Percentiles rank a stretch among this genome's conserved stretches.
phyloP scores from a whole-genome alignment of 2,797 vertebrate genomes.

The Melanotaenia parkinsoni region DNA sequence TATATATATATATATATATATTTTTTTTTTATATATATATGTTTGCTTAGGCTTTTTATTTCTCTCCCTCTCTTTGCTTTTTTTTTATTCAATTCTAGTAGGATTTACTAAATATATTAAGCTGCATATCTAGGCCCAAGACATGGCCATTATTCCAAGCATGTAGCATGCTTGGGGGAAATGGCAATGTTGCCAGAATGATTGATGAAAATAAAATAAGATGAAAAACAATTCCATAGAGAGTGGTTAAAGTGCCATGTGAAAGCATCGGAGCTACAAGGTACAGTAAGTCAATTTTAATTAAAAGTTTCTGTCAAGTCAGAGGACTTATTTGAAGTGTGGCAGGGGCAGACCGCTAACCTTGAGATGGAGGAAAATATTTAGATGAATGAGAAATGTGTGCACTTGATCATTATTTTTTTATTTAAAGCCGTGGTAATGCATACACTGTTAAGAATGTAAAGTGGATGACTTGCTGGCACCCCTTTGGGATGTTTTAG shows the following conservation, averaged over 20 bases:
- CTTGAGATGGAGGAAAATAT: conserved; percentile 5
- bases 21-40: conserved; percentile 2
- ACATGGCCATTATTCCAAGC: conserved; percentile 26
- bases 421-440: not conserved
- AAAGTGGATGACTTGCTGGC: no score
- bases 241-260: conserved; percentile 34
- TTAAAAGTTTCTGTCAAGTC: conserved; percentile 52
- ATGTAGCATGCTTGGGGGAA: conserved; percentile 21
- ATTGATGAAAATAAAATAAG: conserved; percentile 54
- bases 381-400: not conserved
- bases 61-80: conserved; percentile 1
- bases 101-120: not conserved
- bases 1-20: no score
- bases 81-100: not conserved
- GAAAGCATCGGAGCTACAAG: conserved; percentile 32
- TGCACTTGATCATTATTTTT: not conserved
- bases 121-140: not conserved
- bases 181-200: conserved; percentile 37
- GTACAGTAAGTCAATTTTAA: conserved; percentile 59
- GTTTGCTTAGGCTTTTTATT: conserved; percentile 4
- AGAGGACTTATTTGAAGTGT: conserved; percentile 28
- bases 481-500: not conserved
- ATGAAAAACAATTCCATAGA: conserved; percentile 45
- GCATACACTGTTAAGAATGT: no score
- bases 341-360: conserved; percentile 20